Conservation (phyloP, 2,888 invertebrate species). For the Allacma fusca region DNA sequence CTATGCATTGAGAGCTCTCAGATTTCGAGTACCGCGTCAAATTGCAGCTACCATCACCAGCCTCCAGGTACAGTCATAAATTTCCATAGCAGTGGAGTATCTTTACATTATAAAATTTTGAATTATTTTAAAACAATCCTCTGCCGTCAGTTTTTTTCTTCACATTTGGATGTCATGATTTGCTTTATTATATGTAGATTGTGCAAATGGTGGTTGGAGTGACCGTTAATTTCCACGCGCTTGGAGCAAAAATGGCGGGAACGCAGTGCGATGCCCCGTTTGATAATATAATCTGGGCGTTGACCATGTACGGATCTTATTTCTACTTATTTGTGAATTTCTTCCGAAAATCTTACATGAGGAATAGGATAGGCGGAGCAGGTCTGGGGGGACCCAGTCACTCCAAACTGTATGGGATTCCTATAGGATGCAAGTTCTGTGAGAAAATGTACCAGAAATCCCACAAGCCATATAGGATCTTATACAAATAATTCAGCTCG, state of each 20-base stretch:
- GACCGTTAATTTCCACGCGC: conserved; percentile 86
- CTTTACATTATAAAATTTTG: too few relatives aligned
- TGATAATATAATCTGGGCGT: conserved; percentile 81
- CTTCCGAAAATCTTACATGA: conserved; percentile 88
- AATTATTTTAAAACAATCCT: too few relatives aligned
- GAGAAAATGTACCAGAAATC: too few relatives aligned
- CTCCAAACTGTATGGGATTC: too few relatives aligned
- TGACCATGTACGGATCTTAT: conserved; percentile 94
- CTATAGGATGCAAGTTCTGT: too few relatives aligned
- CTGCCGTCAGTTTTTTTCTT: too few relatives aligned
- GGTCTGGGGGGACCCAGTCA: too few relatives aligned
- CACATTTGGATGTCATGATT: too few relatives aligned
- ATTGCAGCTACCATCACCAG: conserved; percentile 89
- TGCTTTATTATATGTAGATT: conserved; percentile 70
- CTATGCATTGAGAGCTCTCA: conserved; percentile 85
- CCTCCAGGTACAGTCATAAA: conserved; percentile 79
- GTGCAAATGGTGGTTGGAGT: conserved; percentile 96
- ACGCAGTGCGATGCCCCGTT: conserved; percentile 83
- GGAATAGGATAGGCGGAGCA: too few relatives aligned
- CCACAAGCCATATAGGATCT: too few relatives aligned
- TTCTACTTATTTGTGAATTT: conserved; percentile 91
- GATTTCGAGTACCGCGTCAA: conserved; percentile 84
- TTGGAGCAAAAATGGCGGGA: conserved; percentile 73
- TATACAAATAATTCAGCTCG: too few relatives aligned
- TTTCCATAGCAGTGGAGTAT: too few relatives aligned